Evolutionary conservation across 2,888 invertebrate genomes (phyloP).

Genomic region (Spodoptera littoralis): DNA sequence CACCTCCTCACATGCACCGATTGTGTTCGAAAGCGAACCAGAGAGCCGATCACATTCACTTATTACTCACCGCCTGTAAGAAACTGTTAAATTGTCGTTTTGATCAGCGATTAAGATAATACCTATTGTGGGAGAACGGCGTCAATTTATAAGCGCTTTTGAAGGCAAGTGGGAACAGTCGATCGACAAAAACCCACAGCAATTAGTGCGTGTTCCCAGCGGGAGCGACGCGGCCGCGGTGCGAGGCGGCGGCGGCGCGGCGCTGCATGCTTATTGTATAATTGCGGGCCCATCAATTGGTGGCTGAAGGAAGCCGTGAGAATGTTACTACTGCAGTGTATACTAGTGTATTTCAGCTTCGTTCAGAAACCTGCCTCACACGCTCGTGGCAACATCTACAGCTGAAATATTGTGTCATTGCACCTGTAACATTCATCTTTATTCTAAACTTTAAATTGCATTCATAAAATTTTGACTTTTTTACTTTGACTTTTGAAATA

Average conservation of each 20-base stretch:
- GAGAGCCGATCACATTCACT: constrained; percentile 42
- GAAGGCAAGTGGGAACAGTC: constrained; percentile 55
- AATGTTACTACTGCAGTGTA: constrained; percentile 9
- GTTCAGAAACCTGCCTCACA: too few species aligned
- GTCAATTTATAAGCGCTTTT: constrained; percentile 58
- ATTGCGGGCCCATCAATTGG: constrained; percentile 75
- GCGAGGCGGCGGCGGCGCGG: constrained; percentile 21
- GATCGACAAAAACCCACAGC: constrained; percentile 57
- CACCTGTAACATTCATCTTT: too few species aligned
- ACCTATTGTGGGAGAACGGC: constrained; percentile 53
- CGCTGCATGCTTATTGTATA: constrained; percentile 70
- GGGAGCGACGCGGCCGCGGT: constrained; percentile 16
- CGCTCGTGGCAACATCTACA: too few species aligned
- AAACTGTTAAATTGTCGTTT: constrained; percentile 56
- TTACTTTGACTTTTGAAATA: too few species aligned
- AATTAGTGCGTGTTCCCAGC: constrained; percentile 63
- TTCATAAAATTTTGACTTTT: too few species aligned
- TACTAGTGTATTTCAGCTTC: too few species aligned
- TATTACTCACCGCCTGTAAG: constrained; percentile 37
- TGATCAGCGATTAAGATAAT: constrained; percentile 59
- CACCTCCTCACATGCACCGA: constrained; percentile 20
- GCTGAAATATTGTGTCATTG: too few species aligned
- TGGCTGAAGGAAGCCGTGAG: constrained; percentile 44
- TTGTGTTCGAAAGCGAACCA: constrained; percentile 42
- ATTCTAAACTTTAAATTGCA: too few species aligned